Evolutionary conservation across 2,113 vertebrate species (phyloP), one percentile per base, ranked within the genome.

Genomic region (Spea multiplicata): DNA sequence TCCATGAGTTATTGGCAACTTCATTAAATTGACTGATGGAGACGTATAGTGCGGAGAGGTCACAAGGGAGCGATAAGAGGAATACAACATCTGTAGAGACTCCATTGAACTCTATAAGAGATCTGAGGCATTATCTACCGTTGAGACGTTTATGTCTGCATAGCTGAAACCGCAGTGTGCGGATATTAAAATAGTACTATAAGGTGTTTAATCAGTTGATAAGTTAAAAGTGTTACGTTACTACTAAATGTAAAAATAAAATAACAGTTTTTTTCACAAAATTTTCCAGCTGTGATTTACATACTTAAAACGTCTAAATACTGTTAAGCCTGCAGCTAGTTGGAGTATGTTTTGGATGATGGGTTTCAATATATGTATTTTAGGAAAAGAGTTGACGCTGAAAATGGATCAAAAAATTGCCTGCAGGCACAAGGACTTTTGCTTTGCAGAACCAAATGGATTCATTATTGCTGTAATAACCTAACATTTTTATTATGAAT

Each of bases 1-100:
- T 73, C 62, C 70, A 50, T 79, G 77, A 79, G 77, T 73, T 79
- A 79, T 79, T 79, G 77, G 77, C 49, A 10, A 73, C 70, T 79
- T 79, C 44, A 79, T 79, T 79, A 79, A 46, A 61, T 73, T 79
- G 77, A 79, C 62, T 73, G 70, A 73, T 79, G 62, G 77, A 73
- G 62, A 50, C 48, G 70, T 45, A 48, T 65, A 73, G 48, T 73
- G 70, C 64, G 55, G 59, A 73, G 77, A 62, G 70, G 77, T 79
- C 77, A 66, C 62, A 17, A 16, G 77, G 77, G 77, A 79, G 53
- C 17, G 30, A 70, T 48, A 16, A n/a, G 12, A 79, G 49, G 49
- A 57, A 66, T 14, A 6, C 62, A 47, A 61, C 61, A 8, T 73
- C 49, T 66, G n/a, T 14, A 12, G 76, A 57, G 45, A 73, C 16